Evolutionary conservation across 2,797 vertebrate species (phyloP), one percentile per base, ranked within the genome.

Genomic region (Micropoecilia bifurca): DNA sequence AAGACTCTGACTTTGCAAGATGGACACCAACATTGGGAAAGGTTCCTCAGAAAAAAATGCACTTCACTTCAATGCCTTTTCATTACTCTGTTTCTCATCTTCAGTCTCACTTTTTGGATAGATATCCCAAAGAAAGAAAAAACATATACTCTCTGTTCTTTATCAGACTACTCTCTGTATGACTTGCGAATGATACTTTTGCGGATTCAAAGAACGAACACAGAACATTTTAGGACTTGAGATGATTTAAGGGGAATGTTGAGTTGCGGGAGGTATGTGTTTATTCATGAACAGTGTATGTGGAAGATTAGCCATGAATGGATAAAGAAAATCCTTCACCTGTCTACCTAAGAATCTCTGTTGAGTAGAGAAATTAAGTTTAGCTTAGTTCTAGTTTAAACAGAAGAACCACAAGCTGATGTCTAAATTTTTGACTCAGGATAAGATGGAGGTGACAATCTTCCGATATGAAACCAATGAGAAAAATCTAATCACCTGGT

Each of bases 21-120:
- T 83, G 95, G 92, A 95, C 88, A 93, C 81, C 83, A 89, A 86
- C 91, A 91, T 74, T 80, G 61, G 92, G 91, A 94, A 90, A 46
- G 74, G 83, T 92, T 93, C 91, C 89, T 90, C 83, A 86, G 90
- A 93, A 95, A 85, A 61, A 92, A 93, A 92, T 96, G 95, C 95
- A 96, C 95, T 96, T 95, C 92, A 88, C 95, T 96, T 95, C 92
- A 88, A 90, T 91, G 87, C 78, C 89, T 95, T 90, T 93, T 82
- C 74, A 77, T 93, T 89, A 91, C 87, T 92, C 88, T 91, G 75
- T 89, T 77, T 85, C 59, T 78, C 82, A 74, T 85, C 82, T 83
- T 91, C 73, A 86, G 77, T 82, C 77, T 83, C 73, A 75, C 88
- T 87, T 90, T 93, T 73, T 86, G 86, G 87, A 92, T 90, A 91